Percentiles rank a stretch among this genome's conserved stretches.
Conservation (phyloP, 2,888 invertebrate species). For the Orthosia gothica region DNA sequence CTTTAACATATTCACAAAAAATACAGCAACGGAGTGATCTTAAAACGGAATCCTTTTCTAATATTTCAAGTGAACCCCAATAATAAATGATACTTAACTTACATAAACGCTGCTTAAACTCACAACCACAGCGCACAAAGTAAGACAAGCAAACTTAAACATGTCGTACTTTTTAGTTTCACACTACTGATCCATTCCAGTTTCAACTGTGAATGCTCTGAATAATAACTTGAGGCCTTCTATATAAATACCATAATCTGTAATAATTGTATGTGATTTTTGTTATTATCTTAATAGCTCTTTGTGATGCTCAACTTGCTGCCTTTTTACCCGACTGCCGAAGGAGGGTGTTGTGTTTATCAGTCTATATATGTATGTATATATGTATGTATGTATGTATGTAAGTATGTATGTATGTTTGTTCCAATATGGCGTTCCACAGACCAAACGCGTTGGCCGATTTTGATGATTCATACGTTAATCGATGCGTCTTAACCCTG, state of each 20-base stretch:
- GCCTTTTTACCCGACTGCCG: too few species aligned
- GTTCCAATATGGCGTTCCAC: too few species aligned
- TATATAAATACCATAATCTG: slow-evolving; percentile 22
- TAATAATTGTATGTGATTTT: not conserved
- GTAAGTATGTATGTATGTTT: too few species aligned
- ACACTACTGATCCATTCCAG: not conserved
- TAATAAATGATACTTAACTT: slow-evolving; percentile 8
- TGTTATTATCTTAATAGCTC: slow-evolving; percentile 21
- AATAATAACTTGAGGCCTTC: not conserved
- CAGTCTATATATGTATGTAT: too few species aligned
- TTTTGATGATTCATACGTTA: too few species aligned
- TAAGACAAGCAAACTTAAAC: slow-evolving; percentile 1
- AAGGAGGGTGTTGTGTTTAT: too few species aligned
- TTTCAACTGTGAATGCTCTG: not conserved
- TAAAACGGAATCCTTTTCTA: not conserved
- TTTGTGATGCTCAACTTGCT: slow-evolving; percentile 23
- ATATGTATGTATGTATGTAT: too few species aligned
- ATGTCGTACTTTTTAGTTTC: slow-evolving; percentile 1
- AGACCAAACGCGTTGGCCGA: too few species aligned
- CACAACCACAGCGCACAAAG: not conserved
- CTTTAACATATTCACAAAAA: not conserved
- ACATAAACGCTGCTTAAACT: slow-evolving; percentile 8
- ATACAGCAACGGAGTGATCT: not conserved
- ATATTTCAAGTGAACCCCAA: not conserved
- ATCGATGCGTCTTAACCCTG: too few species aligned